These are phyloP conservation scores for Hylia prasina DNA, from an alignment of 2,113 vertebrate species.

Conservation along the genomic window DNA sequence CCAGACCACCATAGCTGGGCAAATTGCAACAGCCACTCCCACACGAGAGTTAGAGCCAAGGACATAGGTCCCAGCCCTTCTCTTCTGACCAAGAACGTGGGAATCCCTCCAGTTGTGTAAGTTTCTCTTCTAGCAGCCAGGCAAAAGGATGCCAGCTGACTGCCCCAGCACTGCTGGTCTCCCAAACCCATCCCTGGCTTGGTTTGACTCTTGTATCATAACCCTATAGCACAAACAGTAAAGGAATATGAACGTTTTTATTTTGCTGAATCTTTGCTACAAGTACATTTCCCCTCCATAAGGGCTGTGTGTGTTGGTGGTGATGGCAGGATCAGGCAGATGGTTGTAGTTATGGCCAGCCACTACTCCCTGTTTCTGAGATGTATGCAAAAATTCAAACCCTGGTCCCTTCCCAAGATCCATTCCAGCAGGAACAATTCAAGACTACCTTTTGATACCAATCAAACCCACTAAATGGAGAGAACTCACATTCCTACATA, in stretches of 20 bases:
- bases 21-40: not conserved
- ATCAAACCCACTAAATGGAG: not conserved
- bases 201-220: not conserved
- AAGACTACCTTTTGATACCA: not conserved
- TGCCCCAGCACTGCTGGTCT: not conserved
- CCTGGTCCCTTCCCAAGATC: not conserved
- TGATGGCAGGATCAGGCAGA: not conserved
- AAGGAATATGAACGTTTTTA: not conserved
- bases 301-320: not conserved
- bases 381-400: not conserved
- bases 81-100: not conserved
- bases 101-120: fast-evolving
- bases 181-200: not conserved
- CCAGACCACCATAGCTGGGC: fast-evolving
- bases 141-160: not conserved
- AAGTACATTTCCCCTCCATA: not conserved
- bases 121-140: not conserved
- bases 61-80: not conserved
- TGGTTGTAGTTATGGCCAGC: not conserved
- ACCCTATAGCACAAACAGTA: not conserved
- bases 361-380: fast-evolving
- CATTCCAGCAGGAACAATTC: not conserved
- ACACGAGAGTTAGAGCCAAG: not conserved
- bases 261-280: not conserved
- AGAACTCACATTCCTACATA: not conserved